Evolutionary conservation across 2,888 invertebrate species (phyloP), one percentile per base, ranked within the genome.

Genomic region (Spisula solida): DNA sequence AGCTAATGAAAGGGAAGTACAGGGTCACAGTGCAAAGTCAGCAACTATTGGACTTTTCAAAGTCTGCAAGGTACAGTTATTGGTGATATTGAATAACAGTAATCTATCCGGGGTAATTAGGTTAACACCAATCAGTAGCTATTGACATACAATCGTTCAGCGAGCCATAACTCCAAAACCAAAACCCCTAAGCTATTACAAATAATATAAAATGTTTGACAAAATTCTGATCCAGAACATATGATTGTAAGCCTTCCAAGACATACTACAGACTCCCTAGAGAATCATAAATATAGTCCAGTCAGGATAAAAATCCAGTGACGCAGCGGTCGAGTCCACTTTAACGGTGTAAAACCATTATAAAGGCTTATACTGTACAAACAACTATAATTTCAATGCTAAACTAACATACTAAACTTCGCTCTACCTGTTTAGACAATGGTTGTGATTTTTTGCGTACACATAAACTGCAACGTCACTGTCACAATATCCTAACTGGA

Each of bases 11-110:
- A 66, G 18, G n/a, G n/a, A 66, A 25, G 25, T 66, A 25, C 60
- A 10, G 60, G 60, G n/a, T 66, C 25, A 66, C n/a, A n/a, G 60
- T 66, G 41, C 41, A 41, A 41, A 41, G 8, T 2, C 8, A 41
- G 41, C 41, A 41, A 41, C 41, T 41, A 41, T 41, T 25, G 41
- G 60, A 25, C 0, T 0, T 25, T 8, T 25, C 25, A 66, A 10
- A n/a, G 60, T 66, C 60, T 66, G 60, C 25, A 66, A 66, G 60
- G n/a, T 66, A n/a, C 60, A 66, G n/a, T 66, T 25, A 66, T 66
- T 66, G 60, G 25, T n/a, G 25, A 66, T 66, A 66, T 66, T 66
- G 25, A 25, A 66, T 66, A 25, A 66, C 25, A 25, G 60, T 66
- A 66, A 66, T 66, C n/a, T n/a, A 66, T 66, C 25, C 0, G n/a